phyloP scores from a whole-genome alignment of 2,888 invertebrate species.

The Epinotia nisella region DNA sequence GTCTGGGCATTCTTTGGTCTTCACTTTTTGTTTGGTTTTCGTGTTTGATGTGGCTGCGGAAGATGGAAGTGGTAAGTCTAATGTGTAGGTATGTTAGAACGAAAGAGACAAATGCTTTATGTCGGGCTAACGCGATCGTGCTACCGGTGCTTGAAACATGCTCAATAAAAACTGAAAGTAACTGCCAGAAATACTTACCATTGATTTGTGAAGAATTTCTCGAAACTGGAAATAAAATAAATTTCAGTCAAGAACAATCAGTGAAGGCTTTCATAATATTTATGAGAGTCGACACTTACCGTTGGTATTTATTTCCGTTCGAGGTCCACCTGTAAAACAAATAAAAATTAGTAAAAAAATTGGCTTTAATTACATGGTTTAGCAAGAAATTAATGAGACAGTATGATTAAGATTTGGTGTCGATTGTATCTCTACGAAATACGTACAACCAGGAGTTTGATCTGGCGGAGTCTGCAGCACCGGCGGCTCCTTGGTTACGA shows the following conservation, averaged over 20 bases:
- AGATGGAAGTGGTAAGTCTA: neutral
- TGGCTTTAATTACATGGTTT: too few species aligned
- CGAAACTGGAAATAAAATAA: conserved; percentile 9
- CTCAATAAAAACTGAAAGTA: neutral
- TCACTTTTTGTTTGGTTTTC: conserved; percentile 22
- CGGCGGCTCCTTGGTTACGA: neutral
- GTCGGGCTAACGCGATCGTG: too few species aligned
- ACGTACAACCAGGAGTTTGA: neutral
- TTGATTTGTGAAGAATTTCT: conserved; percentile 24
- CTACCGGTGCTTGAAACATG: too few species aligned
- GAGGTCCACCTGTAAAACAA: conserved; percentile 11
- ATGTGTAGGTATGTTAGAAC: neutral
- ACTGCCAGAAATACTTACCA: conserved; percentile 3
- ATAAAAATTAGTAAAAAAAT: neutral
- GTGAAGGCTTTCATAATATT: neutral
- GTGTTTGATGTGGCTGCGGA: conserved; percentile 2
- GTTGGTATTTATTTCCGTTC: conserved; percentile 11
- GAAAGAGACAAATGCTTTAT: too few species aligned
- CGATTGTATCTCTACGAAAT: neutral
- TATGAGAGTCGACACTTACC: conserved; percentile 3
- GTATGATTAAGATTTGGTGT: neutral
- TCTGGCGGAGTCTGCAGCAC: conserved; percentile 5
- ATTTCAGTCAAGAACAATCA: neutral
- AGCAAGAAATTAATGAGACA: too few species aligned
- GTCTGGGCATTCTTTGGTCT: conserved; percentile 19